phyloP scores from a whole-genome alignment of 2,113 vertebrate genomes.

The Eptesicus fuscus region DNA sequence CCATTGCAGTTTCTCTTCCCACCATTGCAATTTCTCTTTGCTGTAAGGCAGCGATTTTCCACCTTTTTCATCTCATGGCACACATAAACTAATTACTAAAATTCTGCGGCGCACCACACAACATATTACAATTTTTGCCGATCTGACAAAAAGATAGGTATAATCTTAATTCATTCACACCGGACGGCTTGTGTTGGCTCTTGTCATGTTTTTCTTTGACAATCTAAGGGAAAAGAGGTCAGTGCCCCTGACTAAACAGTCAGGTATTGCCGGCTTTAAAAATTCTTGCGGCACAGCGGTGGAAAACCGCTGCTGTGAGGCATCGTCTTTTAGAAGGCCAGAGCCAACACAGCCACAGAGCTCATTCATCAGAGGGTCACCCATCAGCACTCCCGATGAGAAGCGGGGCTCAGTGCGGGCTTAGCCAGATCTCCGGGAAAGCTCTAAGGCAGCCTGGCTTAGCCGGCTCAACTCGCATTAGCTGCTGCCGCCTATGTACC shows the following conservation, averaged over 20 bases:
- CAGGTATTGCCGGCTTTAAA: neutral
- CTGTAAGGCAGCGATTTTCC: neutral
- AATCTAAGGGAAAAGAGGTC: neutral
- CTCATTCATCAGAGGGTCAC: neutral
- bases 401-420: neutral
- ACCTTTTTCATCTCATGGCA: neutral
- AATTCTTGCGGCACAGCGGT: neutral
- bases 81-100: neutral
- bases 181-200: neutral
- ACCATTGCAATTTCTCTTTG: neutral
- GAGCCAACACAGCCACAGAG: neutral
- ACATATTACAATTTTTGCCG: neutral
- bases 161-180: neutral
- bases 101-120: neutral
- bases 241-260: neutral
- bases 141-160: neutral
- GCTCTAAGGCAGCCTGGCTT: neutral
- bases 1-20: neutral
- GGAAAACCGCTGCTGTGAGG: neutral
- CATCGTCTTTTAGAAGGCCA: neutral
- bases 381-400: neutral
- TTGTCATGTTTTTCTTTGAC: neutral
- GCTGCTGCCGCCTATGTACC: neutral
- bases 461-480: neutral
- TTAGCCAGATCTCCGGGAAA: neutral